Evolutionary conservation across 1,140 invertebrate species (phyloP).

Genomic region (Calephelis nemesis): DNA sequence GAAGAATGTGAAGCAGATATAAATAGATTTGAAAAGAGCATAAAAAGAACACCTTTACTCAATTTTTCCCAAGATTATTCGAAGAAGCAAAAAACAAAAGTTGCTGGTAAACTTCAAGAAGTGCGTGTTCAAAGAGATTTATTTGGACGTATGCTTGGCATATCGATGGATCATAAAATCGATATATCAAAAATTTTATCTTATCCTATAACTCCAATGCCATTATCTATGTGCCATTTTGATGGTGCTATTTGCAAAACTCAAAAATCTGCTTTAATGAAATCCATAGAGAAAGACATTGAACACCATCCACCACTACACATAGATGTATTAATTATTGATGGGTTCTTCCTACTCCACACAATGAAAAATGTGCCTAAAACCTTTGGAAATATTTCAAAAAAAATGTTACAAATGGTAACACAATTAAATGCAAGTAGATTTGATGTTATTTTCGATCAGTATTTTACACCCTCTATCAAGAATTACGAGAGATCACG

Average conservation of each 20-base stretch:
- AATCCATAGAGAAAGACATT: no score
- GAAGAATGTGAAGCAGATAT: neutral
- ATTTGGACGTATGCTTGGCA: neutral
- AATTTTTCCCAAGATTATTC: conserved; percentile 18
- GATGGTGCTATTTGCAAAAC: conserved; percentile 19
- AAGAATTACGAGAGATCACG: no score
- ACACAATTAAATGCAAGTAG: no score
- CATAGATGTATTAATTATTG: no score
- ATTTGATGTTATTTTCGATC: no score
- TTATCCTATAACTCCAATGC: conserved; percentile 22
- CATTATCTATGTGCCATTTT: conserved; percentile 25
- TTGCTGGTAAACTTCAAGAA: neutral
- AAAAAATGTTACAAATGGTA: no score
- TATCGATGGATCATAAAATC: conserved; percentile 20
- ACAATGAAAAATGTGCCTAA: no score
- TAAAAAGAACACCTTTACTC: conserved; percentile 8
- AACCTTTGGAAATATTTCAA: no score
- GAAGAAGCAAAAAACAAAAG: neutral
- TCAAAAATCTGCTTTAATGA: no score
- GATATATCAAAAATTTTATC: conserved; percentile 22
- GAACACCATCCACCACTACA: no score
- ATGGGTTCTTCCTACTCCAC: no score
- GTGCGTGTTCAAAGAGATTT: neutral
- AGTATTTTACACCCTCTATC: no score
- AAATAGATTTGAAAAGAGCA: conserved; percentile 19